A percentile compares a stretch with the other conserved stretches of the same genome.
Evolutionary conservation across 1,140 invertebrate species (phyloP).

Genomic region (Himalopsyche phryganea): DNA sequence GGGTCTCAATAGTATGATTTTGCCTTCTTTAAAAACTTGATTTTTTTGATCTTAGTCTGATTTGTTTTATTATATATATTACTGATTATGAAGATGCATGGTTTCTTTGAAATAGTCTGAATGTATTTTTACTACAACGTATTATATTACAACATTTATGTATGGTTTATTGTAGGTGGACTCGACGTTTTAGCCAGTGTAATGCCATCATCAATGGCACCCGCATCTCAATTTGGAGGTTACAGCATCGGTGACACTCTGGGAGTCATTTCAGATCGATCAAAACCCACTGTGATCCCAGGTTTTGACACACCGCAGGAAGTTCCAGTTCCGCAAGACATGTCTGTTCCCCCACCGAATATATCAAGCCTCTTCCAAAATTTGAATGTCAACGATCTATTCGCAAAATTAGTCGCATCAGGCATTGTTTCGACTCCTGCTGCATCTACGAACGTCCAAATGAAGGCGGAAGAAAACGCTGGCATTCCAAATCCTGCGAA

Average conservation of each 20-base stretch:
- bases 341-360: conserved; percentile 39
- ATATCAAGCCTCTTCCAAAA: conserved; percentile 39
- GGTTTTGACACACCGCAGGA: neutral
- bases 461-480: neutral
- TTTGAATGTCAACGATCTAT: conserved; percentile 77
- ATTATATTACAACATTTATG: too few species aligned
- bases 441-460: neutral
- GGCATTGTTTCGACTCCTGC: conserved; percentile 58
- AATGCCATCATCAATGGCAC: conserved; percentile 58
- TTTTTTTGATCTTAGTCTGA: too few species aligned
- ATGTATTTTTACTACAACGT: too few species aligned
- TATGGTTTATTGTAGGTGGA: conserved; percentile 37
- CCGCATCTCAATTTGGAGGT: conserved; percentile 51
- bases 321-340: conserved; percentile 30
- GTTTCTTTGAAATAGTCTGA: too few species aligned
- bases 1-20: too few species aligned
- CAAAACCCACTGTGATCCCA: neutral
- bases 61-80: too few species aligned
- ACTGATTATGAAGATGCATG: too few species aligned
- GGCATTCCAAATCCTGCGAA: neutral
- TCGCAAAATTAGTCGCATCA: conserved; percentile 76
- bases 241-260: conserved; percentile 47
- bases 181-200: conserved; percentile 63
- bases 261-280: neutral
- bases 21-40: too few species aligned